A percentile compares a stretch with the other conserved stretches of the same genome.
Evolutionary conservation across 2,113 vertebrate genomes (phyloP).

Genomic region (Penelope pileata): DNA sequence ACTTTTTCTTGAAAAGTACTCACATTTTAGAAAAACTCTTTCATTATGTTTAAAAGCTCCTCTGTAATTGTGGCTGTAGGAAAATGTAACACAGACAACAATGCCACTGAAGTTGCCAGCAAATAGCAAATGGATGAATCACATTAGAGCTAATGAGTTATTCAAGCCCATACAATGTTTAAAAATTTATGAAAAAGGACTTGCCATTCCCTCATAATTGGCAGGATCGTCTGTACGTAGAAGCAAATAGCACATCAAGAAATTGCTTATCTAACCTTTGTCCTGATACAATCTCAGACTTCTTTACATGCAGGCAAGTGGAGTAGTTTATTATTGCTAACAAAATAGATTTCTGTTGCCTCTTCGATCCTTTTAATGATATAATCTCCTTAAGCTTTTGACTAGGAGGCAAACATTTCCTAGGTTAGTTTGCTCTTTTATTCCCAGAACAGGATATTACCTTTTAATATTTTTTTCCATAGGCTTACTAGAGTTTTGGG

Average conservation of each 20-base stretch:
- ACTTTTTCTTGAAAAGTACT: neutral
- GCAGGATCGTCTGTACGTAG: neutral
- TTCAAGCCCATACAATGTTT: conserved; percentile 1
- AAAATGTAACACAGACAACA: neutral
- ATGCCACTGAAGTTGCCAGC: conserved; percentile 12
- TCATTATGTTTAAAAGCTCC: neutral
- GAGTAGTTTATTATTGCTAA: neutral
- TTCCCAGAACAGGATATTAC: neutral
- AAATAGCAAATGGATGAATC: conserved; percentile 49
- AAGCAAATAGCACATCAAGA: neutral
- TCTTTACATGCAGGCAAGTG: neutral
- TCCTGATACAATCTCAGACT: neutral
- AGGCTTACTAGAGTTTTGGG: neutral
- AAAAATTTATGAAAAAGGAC: conserved; percentile 27
- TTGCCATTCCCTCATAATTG: neutral
- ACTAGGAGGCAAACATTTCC: neutral
- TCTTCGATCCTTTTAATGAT: neutral
- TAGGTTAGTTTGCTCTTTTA: neutral
- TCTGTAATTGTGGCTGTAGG: neutral
- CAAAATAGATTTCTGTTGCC: neutral
- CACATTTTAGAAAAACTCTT: neutral
- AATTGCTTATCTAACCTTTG: neutral
- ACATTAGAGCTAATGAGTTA: conserved; percentile 39
- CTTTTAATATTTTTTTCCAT: neutral
- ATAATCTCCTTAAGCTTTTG: neutral